These are phyloP conservation scores for Lycorma delicatula DNA, from an alignment of 1,140 invertebrate species.

Conservation along the genomic window DNA sequence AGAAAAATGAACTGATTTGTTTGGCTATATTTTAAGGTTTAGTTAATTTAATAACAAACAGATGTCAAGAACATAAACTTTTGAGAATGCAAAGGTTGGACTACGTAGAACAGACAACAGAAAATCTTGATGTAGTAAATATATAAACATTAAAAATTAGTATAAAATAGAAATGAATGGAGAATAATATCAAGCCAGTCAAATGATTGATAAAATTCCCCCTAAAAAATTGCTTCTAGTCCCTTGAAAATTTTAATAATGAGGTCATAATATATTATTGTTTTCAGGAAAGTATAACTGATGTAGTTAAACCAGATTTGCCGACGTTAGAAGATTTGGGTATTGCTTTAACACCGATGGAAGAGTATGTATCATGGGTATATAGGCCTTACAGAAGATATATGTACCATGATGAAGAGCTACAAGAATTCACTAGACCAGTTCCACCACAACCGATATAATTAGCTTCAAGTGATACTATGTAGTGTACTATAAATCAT, in stretches of 20 bases:
- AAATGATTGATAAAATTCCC: neutral
- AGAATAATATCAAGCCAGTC: neutral
- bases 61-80: too few relatives aligned
- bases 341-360: conserved; percentile 61
- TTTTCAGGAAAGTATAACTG: conserved; percentile 63
- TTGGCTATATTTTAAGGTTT: too few relatives aligned
- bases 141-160: neutral
- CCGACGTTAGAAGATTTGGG: conserved; percentile 84
- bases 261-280: conserved; percentile 13
- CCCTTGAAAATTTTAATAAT: neutral
- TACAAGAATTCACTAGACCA: conserved; percentile 65
- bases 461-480: too few relatives aligned
- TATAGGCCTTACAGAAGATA: conserved; percentile 52
- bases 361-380: conserved; percentile 70
- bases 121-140: neutral
- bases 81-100: too few relatives aligned
- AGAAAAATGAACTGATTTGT: too few relatives aligned
- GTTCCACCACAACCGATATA: conserved; percentile 45
- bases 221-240: neutral
- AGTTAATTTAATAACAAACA: too few relatives aligned
- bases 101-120: too few relatives aligned
- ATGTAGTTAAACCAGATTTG: conserved; percentile 50
- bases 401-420: conserved; percentile 59
- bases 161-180: too few relatives aligned
- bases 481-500: too few relatives aligned